phyloP scores from a whole-genome alignment of 1,140 invertebrate species.

The Ceratina japonica region DNA sequence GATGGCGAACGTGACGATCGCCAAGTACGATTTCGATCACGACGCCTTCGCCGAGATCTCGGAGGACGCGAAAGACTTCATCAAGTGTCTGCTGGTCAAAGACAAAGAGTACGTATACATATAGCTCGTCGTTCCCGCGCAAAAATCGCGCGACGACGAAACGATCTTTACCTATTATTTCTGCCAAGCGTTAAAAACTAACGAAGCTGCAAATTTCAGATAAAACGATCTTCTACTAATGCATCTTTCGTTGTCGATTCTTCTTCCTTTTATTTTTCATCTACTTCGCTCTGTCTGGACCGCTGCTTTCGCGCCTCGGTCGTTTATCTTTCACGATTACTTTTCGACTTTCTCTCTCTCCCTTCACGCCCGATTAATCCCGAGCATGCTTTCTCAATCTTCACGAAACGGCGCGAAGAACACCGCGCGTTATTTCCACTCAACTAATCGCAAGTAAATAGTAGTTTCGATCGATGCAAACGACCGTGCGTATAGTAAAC shows the following conservation, averaged over 20 bases:
- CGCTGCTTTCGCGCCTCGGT: neutral
- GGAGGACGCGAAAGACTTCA: constrained; percentile 95
- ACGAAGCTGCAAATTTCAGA: neutral
- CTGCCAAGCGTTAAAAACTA: neutral
- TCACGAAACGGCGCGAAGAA: neutral
- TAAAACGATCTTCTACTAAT: constrained; percentile 4
- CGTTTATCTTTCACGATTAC: constrained; percentile 5
- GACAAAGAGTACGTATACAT: constrained; percentile 87
- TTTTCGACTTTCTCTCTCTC: constrained; percentile 48
- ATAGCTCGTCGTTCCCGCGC: neutral
- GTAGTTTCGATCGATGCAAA: no score
- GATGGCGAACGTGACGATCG: constrained; percentile 97
- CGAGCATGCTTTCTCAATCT: constrained; percentile 37
- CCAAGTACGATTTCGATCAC: constrained; percentile 97
- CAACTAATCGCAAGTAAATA: no score
- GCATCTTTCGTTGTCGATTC: no score
- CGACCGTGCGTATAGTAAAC: no score
- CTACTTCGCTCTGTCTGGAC: constrained; percentile 5
- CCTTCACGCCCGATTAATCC: constrained; percentile 38
- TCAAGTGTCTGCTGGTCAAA: constrained; percentile 91
- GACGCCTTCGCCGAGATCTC: constrained; percentile 96
- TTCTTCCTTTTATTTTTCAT: neutral
- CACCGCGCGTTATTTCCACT: no score
- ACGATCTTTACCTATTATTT: neutral
- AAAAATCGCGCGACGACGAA: no score